These are phyloP conservation scores for Asobara japonica DNA, from an alignment of 1,140 invertebrate genomes.

Conservation along the genomic window DNA sequence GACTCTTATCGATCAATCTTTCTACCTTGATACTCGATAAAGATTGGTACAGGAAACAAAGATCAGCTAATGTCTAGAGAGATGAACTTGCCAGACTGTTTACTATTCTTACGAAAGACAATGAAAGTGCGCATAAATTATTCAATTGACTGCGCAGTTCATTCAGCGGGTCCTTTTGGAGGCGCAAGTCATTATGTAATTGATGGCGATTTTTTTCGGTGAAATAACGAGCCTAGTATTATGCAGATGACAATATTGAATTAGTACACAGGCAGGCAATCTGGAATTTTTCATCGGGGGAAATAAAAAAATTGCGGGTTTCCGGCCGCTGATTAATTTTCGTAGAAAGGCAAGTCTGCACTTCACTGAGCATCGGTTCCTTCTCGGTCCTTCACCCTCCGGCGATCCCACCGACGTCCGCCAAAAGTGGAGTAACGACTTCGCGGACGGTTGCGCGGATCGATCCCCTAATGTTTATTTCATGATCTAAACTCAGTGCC, in stretches of 20 bases:
- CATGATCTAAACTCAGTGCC: constrained; percentile 42
- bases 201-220: not conserved
- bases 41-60: constrained; percentile 15
- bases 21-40: constrained; percentile 10
- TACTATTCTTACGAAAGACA: not conserved
- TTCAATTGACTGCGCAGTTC: not conserved
- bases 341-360: constrained; percentile 46
- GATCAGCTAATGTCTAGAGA: constrained; percentile 1
- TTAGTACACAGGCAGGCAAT: constrained; percentile 29
- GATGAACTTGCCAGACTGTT: not conserved
- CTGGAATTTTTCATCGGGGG: constrained; percentile 42
- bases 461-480: constrained; percentile 52
- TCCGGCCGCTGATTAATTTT: constrained; percentile 61
- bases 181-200: not conserved
- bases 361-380: constrained; percentile 29
- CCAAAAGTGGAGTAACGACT: constrained; percentile 48
- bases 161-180: not conserved
- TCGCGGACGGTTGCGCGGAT: constrained; percentile 46
- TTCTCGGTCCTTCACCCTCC: not conserved
- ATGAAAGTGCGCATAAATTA: not conserved
- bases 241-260: constrained; percentile 43
- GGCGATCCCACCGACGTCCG: not conserved
- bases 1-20: constrained; percentile 7
- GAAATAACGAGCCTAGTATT: constrained; percentile 31
- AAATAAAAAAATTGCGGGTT: constrained; percentile 61